Evolutionary conservation across 2,888 invertebrate genomes (phyloP), one percentile per base, ranked within the genome.

Genomic region (Allolobophora icterica): DNA sequence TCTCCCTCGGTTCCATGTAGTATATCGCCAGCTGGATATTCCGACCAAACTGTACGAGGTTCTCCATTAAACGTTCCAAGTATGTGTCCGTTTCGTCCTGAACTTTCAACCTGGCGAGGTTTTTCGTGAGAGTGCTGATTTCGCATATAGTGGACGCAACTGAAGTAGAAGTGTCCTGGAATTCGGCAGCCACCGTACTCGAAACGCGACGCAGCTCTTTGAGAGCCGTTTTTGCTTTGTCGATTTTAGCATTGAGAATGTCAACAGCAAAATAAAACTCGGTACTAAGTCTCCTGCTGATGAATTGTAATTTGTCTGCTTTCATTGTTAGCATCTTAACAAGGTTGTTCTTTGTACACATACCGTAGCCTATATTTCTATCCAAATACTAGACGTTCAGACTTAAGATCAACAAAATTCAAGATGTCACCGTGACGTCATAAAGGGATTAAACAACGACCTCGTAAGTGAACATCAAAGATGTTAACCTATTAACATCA

Each of bases 41-140:
- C 71, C 71, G 71, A 30, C 71, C 71, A 11, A n/a, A 71, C n/a
- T n/a, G 71, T n/a, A 71, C n/a, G 30, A 71, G 71, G 71, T 71
- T 71, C 71, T 71, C 71, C 71, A 71, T 30, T n/a, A 71, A 71
- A 71, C 71, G 71, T 71, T 71, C 71, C 71, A 71, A n/a, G 71
- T 71, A 71, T 6, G 71, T n/a, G n/a, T 71, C 71, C 30, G 71
- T 71, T n/a, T 71, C 71, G 30, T 71, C 71, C 11, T 71, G 71
- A 71, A n/a, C 71, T n/a, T 71, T 71, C 30, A n/a, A 8, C 71
- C 13, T 71, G 30, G n/a, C 71, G n/a, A 71, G 8, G 30, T 71
- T 30, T 71, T 71, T 71, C n/a, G 30, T 71, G n/a, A 30, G 3
- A n/a, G 30, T 11, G 71, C 71, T 71, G 30, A 71, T 71, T 71